These are phyloP conservation scores for Chouioia cunea DNA, from an alignment of 2,888 invertebrate genomes.

Conservation along the genomic window DNA sequence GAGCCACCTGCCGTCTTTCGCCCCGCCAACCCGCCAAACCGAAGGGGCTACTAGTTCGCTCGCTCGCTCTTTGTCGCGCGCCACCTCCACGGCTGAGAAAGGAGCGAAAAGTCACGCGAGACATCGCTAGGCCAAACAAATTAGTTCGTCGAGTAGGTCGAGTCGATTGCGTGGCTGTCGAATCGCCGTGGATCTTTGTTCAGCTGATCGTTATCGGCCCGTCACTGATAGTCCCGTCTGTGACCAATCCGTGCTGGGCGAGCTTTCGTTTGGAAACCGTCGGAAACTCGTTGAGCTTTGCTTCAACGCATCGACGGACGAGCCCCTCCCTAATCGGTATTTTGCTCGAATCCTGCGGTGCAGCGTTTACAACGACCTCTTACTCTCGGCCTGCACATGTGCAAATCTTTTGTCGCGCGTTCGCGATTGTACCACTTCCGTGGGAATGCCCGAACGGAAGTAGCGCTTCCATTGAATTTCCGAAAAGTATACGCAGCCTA, in stretches of 20 bases:
- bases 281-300: no score
- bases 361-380: no score
- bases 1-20: no score
- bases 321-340: no score
- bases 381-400: constrained; percentile 16
- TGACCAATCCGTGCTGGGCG: background rate
- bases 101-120: background rate
- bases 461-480: constrained; percentile 44
- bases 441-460: constrained; percentile 67
- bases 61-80: no score
- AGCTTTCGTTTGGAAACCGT: background rate
- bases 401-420: constrained; percentile 57
- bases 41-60: no score
- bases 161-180: background rate
- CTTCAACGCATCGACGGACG: no score
- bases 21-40: no score
- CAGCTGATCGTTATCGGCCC: constrained; percentile 27
- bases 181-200: constrained; percentile 18
- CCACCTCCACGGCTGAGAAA: no score
- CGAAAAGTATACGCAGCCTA: constrained; percentile 48
- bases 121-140: background rate
- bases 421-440: constrained; percentile 65
- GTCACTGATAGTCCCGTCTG: constrained; percentile 16
- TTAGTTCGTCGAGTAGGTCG: no score
- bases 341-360: no score